A percentile compares a stretch with the other conserved stretches of the same genome.
These are phyloP conservation scores for Otolemur garnettii DNA, from an alignment of 2,113 vertebrate species.

Conservation along the genomic window DNA sequence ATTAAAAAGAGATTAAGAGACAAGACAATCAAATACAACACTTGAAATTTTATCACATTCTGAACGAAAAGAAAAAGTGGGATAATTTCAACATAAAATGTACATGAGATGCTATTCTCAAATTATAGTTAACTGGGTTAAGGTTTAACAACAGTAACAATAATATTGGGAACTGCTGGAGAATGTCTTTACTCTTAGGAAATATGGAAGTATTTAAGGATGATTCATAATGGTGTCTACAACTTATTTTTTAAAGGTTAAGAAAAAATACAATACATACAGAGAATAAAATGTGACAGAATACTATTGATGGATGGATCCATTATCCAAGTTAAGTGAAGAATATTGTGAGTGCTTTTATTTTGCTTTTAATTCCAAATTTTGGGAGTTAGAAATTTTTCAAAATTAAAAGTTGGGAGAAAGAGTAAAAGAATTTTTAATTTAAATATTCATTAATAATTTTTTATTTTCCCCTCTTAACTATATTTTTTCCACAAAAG, in stretches of 20 bases:
- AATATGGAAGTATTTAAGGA: not conserved
- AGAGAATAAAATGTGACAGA: not conserved
- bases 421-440: not conserved
- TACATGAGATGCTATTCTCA: not conserved
- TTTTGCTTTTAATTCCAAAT: not conserved
- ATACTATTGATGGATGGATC: not conserved
- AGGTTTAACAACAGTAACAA: not conserved
- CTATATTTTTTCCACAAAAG: slow-evolving; percentile 39
- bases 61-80: not conserved
- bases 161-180: not conserved
- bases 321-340: not conserved
- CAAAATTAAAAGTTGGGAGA: slow-evolving; percentile 1
- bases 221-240: not conserved
- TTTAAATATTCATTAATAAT: not conserved
- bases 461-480: not conserved
- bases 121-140: slow-evolving; percentile 10
- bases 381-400: not conserved
- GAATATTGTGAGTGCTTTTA: not conserved
- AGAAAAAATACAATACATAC: not conserved
- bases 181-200: not conserved
- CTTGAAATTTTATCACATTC: not conserved
- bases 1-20: not conserved
- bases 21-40: not conserved
- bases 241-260: slow-evolving; percentile 81
- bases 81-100: slow-evolving; percentile 41